Evolutionary conservation across 2,113 vertebrate species (phyloP).

Genomic region (Abramis brama): DNA sequence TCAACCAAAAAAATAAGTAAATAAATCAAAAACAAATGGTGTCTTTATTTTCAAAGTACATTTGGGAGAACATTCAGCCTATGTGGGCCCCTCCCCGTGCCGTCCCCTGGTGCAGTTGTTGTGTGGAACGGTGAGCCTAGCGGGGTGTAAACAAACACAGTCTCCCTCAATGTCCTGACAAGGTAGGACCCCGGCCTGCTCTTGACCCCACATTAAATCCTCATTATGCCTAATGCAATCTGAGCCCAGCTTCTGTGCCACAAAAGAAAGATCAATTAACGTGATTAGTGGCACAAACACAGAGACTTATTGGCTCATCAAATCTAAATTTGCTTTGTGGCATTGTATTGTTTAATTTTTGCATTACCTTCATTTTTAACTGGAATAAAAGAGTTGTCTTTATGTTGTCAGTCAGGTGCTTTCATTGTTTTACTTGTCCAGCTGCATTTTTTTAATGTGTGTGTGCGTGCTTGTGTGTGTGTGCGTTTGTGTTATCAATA

Average conservation of each 20-base stretch:
- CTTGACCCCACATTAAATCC: conserved; percentile 62
- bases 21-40: background rate
- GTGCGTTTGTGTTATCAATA: background rate
- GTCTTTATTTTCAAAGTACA: background rate
- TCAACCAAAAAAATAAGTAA: background rate
- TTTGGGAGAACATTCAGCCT: background rate
- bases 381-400: background rate
- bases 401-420: background rate
- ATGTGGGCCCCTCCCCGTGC: background rate
- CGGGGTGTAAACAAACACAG: conserved; percentile 58
- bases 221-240: conserved; percentile 65
- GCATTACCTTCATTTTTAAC: background rate
- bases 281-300: conserved; percentile 57
- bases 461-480: too few relatives aligned
- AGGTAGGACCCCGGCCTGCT: conserved; percentile 54
- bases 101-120: conserved; percentile 42
- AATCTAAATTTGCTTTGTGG: conserved; percentile 41
- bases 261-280: conserved; percentile 63
- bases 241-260: conserved; percentile 55
- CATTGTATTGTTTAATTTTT: conserved; percentile 10
- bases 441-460: background rate
- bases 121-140: conserved; percentile 29
- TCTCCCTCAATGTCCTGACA: conserved; percentile 45
- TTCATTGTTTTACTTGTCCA: background rate
- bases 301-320: conserved; percentile 49